Base-by-base conservation (phyloP, 2,113 vertebrate species). In the Zosterops lateralis region DNA sequence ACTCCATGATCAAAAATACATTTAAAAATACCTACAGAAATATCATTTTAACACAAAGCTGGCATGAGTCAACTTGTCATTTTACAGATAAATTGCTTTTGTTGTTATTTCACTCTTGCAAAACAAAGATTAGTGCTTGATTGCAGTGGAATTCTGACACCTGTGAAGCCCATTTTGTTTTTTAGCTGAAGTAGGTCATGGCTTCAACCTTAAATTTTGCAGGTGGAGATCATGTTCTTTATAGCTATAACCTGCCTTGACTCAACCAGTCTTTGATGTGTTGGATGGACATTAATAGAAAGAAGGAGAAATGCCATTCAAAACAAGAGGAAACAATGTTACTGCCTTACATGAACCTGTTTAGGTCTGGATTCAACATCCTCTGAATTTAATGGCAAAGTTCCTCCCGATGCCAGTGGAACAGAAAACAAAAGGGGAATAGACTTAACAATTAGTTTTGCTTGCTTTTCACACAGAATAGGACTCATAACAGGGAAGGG, bases 161-260 rank as follows among this genome's bases (percentile, higher is more conserved):
- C 94, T 96, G 93, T 84, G 87, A 95, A 97, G 75, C 32, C 72
- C 67, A 72, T 91, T 91, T 91, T 93, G 77, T 89, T 95, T 90
- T 71, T 94, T 92, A 84, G 53, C 75, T 78, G 22, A 86, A 77
- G 67, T 34, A 79, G 89, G 71, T 89, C 29, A 68, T 48, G 45
- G 53, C 61, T 88, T 88, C 24, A 65, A 36, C 61, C 76, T 91
- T 91, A 81, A 84, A 76, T 31, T 86, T 65, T 78, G 45, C 10
- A 14, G 5, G 34, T 90, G 81, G 29, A n/a, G 24, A 48, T 85
- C 70, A 38, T 47, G 28, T 45, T 81, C 64, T 83, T 77, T 91
- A 85, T 38, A 68, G 56, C 65, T 70, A 13, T 80, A 90, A 87
- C 78, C 78, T 87, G 29, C 60, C 72, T 77, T 80, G 75, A 80